Percentiles rank a stretch among this genome's conserved stretches.
Evolutionary conservation across 2,888 invertebrate genomes (phyloP).

Genomic region (Drosophila birchii): DNA sequence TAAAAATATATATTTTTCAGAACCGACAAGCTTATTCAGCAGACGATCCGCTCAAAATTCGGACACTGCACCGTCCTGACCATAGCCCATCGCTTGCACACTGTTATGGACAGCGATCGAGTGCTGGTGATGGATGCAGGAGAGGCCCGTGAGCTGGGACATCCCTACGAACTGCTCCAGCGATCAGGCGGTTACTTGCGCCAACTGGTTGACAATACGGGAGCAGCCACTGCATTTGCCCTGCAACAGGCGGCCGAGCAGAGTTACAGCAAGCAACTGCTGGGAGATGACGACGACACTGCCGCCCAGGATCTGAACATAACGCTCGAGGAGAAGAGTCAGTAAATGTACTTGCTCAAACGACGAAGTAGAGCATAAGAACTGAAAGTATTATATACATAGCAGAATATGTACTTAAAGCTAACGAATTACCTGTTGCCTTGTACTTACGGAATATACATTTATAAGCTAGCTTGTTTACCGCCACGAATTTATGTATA

Average conservation of each 20-base stretch:
- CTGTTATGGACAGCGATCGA: slow-evolving; percentile 95
- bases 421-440: slow-evolving; percentile 47
- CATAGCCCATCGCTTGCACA: slow-evolving; percentile 95
- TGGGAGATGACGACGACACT: slow-evolving; percentile 50
- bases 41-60: slow-evolving; percentile 92
- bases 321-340: slow-evolving; percentile 48
- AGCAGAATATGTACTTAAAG: slow-evolving; percentile 53
- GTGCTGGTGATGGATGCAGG: slow-evolving; percentile 94
- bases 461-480: slow-evolving; percentile 45
- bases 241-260: slow-evolving; percentile 87
- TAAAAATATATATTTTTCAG: slow-evolving; percentile 80
- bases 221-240: slow-evolving; percentile 86
- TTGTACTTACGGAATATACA: slow-evolving; percentile 51
- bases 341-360: slow-evolving; percentile 37
- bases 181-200: slow-evolving; percentile 87
- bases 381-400: slow-evolving; percentile 71
- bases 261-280: slow-evolving; percentile 71
- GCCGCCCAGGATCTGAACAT: slow-evolving; percentile 53
- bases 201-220: slow-evolving; percentile 89
- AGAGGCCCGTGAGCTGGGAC: slow-evolving; percentile 89
- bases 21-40: slow-evolving; percentile 94
- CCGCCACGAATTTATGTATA: slow-evolving; percentile 44
- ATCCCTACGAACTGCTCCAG: slow-evolving; percentile 89
- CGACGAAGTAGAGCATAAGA: slow-evolving; percentile 38
- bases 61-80: slow-evolving; percentile 93